These are phyloP conservation scores for Eupithecia insigniata DNA, from an alignment of 2,888 invertebrate genomes.

Conservation along the genomic window DNA sequence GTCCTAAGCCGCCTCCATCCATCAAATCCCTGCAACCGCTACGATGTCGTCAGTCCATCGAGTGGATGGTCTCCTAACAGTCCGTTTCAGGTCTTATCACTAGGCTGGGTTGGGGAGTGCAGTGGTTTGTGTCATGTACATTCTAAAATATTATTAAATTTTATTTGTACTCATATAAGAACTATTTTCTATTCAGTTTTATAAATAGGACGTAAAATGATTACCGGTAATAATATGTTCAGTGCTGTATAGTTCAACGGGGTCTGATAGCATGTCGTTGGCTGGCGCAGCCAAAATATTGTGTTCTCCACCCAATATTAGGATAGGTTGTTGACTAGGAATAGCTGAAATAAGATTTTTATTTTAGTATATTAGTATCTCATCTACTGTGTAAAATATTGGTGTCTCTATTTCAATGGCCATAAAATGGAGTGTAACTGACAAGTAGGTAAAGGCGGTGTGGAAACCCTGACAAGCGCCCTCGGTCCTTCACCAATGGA, in stretches of 20 bases:
- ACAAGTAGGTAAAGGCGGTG: slow-evolving; percentile 87
- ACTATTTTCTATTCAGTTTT: no score
- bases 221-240: slow-evolving; percentile 76
- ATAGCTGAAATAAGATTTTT: slow-evolving; percentile 77
- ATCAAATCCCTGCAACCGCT: no score
- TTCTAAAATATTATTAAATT: background rate
- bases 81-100: no score
- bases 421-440: slow-evolving; percentile 48
- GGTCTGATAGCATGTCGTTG: slow-evolving; percentile 87
- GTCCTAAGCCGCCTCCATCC: no score
- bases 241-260: slow-evolving; percentile 86
- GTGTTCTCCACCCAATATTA: slow-evolving; percentile 88
- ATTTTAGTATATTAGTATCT: background rate
- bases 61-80: no score
- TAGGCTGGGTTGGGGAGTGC: background rate
- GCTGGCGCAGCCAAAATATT: slow-evolving; percentile 87
- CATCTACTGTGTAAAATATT: background rate
- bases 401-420: background rate
- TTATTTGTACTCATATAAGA: no score
- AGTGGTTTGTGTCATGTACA: background rate
- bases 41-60: no score
- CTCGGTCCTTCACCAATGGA: slow-evolving; percentile 91
- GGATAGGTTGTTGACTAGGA: slow-evolving; percentile 87
- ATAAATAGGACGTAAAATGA: slow-evolving; percentile 11
- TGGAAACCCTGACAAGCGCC: slow-evolving; percentile 86